A percentile compares a stretch with the other conserved stretches of the same genome.
These are phyloP conservation scores for Ophraella communa DNA, from an alignment of 2,888 invertebrate species.

Conservation along the genomic window DNA sequence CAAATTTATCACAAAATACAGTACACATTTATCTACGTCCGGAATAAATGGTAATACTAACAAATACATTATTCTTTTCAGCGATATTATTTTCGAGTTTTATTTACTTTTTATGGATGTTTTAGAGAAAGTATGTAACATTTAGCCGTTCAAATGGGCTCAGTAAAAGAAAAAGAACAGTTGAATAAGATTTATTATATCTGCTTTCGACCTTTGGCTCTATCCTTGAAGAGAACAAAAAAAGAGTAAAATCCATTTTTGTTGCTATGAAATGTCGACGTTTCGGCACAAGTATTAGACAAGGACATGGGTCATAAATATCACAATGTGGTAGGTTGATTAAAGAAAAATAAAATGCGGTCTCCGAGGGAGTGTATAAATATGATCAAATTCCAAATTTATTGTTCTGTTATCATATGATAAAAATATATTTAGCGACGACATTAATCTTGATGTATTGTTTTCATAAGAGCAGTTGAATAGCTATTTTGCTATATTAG, in stretches of 20 bases:
- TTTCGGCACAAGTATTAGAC: constrained; percentile 22
- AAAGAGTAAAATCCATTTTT: constrained; percentile 21
- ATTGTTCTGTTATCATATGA: background rate
- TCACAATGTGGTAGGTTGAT: constrained; percentile 14
- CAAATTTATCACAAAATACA: no score
- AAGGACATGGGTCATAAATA: constrained; percentile 16
- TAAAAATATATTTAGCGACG: background rate
- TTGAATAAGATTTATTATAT: constrained; percentile 19
- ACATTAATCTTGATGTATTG: background rate
- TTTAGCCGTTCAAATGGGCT: background rate
- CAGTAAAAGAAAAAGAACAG: constrained; percentile 6
- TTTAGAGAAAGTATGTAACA: background rate
- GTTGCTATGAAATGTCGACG: constrained; percentile 18
- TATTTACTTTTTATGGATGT: background rate
- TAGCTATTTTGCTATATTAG: no score
- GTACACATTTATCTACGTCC: no score
- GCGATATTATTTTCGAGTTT: background rate
- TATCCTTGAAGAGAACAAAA: constrained; percentile 4
- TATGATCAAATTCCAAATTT: background rate
- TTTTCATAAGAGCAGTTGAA: no score
- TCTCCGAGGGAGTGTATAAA: background rate
- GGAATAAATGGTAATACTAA: background rate
- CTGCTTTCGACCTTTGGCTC: constrained; percentile 16
- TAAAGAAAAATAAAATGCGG: constrained; percentile 4
- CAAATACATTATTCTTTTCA: background rate